Base-by-base conservation (phyloP, 2,888 invertebrate genomes). In the Macroteleia sp. region DNA sequence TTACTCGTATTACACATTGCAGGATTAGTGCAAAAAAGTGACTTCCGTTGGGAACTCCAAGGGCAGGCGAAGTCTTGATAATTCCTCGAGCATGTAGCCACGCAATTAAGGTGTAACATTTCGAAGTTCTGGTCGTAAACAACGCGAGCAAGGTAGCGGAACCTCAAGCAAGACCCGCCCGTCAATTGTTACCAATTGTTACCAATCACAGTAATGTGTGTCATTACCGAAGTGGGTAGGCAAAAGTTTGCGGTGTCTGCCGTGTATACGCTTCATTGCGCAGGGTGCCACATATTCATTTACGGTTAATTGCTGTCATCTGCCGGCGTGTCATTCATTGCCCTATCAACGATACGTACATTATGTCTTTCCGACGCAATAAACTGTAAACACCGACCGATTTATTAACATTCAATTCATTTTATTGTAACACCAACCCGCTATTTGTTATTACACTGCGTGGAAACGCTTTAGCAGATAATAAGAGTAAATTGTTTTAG, bases 131-230 rank as follows among this genome's bases (percentile, higher is more conserved):
- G 87, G 82, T 87, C 89, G 86, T 90, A 90, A 90, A 90, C 88
- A 89, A 87, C 86, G 80, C 86, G 87, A 84, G 87, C 84, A 88
- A 88, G 87, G 88, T 86, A 89, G 90, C 88, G 89, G 87, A 90
- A 89, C 90, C 88, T 86, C 85, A 82, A 79, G 32, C 39, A 57
- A 82, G 88, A 87, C 85, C 88, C 89, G 87, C 89, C 90, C 90
- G 90, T 89, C 89, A 89, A 90, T 90, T 90, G 89, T 89, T 89
- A 89, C 89, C 89, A 88, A 89, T 89, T 89, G 89, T 89, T 89
- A 79, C 89, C 88, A 90, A 90, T 90, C 89, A 88, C 85, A 84
- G 87, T 86, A 87, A 86, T 85, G 83, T 84, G 83, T 85, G 86
- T 87, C 85, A 86, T 86, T 87, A 81, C 73, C 34, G 54, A 57